Conservation (phyloP, 2,797 vertebrate genomes). For the Trachurus trachurus region DNA sequence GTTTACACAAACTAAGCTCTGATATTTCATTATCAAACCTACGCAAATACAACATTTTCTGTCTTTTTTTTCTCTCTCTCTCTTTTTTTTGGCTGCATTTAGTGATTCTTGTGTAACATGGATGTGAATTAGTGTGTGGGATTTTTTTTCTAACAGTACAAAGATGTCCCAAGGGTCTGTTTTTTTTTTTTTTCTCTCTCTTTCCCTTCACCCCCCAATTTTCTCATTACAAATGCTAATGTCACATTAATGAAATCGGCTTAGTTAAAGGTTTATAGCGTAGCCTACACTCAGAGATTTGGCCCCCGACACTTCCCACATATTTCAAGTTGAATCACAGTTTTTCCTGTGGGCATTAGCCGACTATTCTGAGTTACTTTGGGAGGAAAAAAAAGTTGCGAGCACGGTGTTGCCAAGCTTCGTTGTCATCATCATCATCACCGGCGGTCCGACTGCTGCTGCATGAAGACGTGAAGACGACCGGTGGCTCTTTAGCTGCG, state of each 20-base stretch:
- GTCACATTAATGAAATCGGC: conserved; percentile 85
- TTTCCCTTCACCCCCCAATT: conserved; percentile 25
- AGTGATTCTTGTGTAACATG: conserved; percentile 63
- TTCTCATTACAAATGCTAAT: conserved; percentile 88
- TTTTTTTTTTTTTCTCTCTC: no score
- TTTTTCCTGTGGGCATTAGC: conserved; percentile 64
- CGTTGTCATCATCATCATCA: conserved; percentile 35
- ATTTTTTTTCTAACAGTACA: conserved; percentile 64
- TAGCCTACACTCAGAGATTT: conserved; percentile 82
- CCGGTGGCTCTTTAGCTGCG: conserved; percentile 61
- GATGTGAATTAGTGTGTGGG: conserved; percentile 63
- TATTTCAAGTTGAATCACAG: conserved; percentile 79
- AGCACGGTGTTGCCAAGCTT: conserved; percentile 54
- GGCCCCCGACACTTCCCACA: conserved; percentile 79
- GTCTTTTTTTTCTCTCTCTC: conserved; percentile 42
- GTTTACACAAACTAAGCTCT: conserved; percentile 63
- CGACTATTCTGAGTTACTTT: conserved; percentile 61
- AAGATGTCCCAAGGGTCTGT: conserved; percentile 78
- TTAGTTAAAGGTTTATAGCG: conserved; percentile 84
- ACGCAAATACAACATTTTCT: conserved; percentile 57
- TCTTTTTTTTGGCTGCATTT: conserved; percentile 50
- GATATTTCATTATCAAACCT: conserved; percentile 65
- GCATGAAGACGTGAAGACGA: conserved; percentile 14
- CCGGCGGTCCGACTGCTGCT: no score
- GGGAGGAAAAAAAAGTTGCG: conserved; percentile 47